Evolutionary conservation across 1,140 invertebrate species (phyloP).

Genomic region (Heliothis subflexa): DNA sequence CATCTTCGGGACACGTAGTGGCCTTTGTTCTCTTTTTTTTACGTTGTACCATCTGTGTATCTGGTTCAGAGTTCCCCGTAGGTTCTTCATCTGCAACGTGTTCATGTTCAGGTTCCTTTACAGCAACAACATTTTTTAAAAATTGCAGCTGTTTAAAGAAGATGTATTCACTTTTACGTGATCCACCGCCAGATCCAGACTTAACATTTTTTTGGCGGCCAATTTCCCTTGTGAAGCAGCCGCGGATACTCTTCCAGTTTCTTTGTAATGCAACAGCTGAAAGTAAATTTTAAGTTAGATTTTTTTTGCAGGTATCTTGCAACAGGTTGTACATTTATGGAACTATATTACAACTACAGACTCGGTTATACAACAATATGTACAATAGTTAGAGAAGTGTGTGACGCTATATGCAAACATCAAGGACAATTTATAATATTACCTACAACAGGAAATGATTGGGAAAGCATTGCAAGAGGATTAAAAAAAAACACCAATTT

Average conservation of each 20-base stretch:
- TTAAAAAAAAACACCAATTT: neutral
- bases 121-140: neutral
- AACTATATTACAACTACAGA: neutral
- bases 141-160: neutral
- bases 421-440: neutral
- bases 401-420: neutral
- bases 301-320: neutral
- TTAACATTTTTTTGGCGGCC: neutral
- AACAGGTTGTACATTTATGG: neutral
- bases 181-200: neutral
- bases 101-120: neutral
- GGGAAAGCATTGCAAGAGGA: neutral
- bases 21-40: slow-evolving; percentile 1
- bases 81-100: neutral
- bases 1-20: neutral
- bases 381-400: slow-evolving; percentile 4
- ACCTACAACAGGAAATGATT: neutral
- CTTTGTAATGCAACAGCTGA: neutral
- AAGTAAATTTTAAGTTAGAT: neutral
- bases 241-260: neutral
- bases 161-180: slow-evolving; percentile 1
- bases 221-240: neutral
- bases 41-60: neutral
- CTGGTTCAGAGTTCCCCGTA: neutral
- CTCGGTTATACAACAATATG: neutral